These are phyloP conservation scores for Aromia moschata DNA, from an alignment of 2,888 invertebrate species.

Conservation along the genomic window DNA sequence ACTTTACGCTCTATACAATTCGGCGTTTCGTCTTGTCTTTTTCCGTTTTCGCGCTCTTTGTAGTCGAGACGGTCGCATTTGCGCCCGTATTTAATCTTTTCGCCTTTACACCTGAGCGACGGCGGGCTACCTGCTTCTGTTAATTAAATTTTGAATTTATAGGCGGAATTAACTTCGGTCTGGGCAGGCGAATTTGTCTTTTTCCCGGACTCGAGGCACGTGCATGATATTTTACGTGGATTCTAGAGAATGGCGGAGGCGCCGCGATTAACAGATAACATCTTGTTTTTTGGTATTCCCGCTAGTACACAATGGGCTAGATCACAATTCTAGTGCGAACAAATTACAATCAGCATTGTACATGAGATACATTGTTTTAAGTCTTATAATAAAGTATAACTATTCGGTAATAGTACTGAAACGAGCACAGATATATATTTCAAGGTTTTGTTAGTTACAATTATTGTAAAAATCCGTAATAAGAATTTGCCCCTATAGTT, in stretches of 20 bases:
- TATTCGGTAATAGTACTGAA: not conserved
- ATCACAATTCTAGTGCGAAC: too few relatives aligned
- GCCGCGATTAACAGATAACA: not conserved
- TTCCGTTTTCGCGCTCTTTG: conserved; percentile 5
- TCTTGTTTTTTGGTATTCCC: not conserved
- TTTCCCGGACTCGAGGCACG: not conserved
- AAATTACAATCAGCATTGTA: too few relatives aligned
- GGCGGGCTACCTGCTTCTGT: not conserved
- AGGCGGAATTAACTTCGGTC: not conserved
- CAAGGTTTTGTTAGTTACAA: too few relatives aligned
- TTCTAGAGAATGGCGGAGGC: conserved; percentile 12
- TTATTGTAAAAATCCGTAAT: too few relatives aligned
- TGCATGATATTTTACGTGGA: not conserved
- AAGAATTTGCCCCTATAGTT: too few relatives aligned
- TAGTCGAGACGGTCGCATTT: too few relatives aligned
- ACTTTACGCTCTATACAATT: conserved; percentile 14
- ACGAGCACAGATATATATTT: not conserved
- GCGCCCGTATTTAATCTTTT: conserved; percentile 5
- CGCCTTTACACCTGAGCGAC: conserved; percentile 12
- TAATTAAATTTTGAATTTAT: conserved; percentile 24
- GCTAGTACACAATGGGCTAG: too few relatives aligned
- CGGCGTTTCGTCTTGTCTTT: conserved; percentile 6
- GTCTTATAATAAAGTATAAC: too few relatives aligned
- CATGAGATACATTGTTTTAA: too few relatives aligned
- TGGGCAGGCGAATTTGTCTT: not conserved